Conservation (phyloP, 2,113 vertebrate species). For the Mormyrus lacerda region DNA sequence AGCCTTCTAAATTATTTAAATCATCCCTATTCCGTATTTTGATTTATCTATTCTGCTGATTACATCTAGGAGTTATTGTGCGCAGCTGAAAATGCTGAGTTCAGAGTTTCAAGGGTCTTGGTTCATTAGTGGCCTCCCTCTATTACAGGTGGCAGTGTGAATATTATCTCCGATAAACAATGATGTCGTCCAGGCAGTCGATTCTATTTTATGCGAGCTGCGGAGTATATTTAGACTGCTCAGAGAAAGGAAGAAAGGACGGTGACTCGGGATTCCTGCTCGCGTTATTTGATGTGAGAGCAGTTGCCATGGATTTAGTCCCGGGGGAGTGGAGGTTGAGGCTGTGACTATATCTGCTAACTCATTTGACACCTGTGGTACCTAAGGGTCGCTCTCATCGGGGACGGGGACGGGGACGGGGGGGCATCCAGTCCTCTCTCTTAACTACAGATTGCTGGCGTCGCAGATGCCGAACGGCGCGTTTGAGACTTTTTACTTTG, state of each 20-base stretch:
- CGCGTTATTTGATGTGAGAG: conserved; percentile 35
- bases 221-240: conserved; percentile 28
- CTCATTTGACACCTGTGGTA: conserved; percentile 45
- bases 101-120: not conserved
- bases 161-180: not conserved
- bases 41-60: not conserved
- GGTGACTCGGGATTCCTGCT: conserved; percentile 37
- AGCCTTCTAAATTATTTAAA: not conserved
- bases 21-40: not conserved
- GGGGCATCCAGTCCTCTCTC: not conserved
- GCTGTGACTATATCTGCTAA: conserved; percentile 36
- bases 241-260: conserved; percentile 28
- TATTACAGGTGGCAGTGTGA: not conserved
- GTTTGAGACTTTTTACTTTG: not conserved
- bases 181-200: not conserved
- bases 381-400: conserved; percentile 18
- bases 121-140: not conserved
- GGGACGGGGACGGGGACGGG: not conserved
- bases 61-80: not conserved
- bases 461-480: not conserved
- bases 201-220: conserved; percentile 1
- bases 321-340: conserved; percentile 28
- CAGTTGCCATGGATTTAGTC: conserved; percentile 44
- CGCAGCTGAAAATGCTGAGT: not conserved
- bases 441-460: not conserved